Evolutionary conservation across 2,888 invertebrate species (phyloP).

Genomic region (Sisyra terminalis): DNA sequence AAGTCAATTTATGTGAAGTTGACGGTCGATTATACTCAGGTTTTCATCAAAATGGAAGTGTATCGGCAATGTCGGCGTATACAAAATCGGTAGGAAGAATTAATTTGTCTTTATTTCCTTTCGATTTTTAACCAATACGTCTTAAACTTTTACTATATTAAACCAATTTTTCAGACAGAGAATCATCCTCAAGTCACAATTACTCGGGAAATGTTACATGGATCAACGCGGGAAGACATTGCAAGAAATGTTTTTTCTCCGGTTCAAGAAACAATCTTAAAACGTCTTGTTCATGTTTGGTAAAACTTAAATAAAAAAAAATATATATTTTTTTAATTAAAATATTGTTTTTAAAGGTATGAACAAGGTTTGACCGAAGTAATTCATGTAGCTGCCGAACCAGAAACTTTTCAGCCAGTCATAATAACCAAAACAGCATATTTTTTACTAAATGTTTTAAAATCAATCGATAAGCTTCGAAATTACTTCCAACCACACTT

Average conservation of each 20-base stretch:
- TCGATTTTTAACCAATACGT: no score
- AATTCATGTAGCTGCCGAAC: slow-evolving; percentile 40
- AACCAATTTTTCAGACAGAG: slow-evolving; percentile 35
- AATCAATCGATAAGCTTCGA: slow-evolving; percentile 34
- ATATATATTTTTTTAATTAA: slow-evolving; percentile 2
- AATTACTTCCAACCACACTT: slow-evolving; percentile 41
- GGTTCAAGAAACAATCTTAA: slow-evolving; percentile 54
- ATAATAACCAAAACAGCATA: slow-evolving; percentile 37
- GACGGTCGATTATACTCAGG: slow-evolving; percentile 42
- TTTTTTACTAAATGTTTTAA: slow-evolving; percentile 33
- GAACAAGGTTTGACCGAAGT: slow-evolving; percentile 59
- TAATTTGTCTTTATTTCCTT: slow-evolving; percentile 11
- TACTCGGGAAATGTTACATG: slow-evolving; percentile 41
- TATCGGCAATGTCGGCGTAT: slow-evolving; percentile 36
- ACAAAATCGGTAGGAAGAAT: slow-evolving; percentile 39
- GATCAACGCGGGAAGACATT: slow-evolving; percentile 32
- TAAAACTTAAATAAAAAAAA: slow-evolving; percentile 16
- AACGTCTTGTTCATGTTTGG: slow-evolving; percentile 58
- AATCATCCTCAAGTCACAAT: slow-evolving; percentile 55
- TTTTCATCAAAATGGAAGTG: slow-evolving; percentile 33
- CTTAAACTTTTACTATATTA: no score
- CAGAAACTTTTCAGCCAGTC: slow-evolving; percentile 24
- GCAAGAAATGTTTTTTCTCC: slow-evolving; percentile 37
- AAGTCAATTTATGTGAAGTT: slow-evolving; percentile 42
- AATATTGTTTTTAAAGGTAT: slow-evolving; percentile 18